Percentiles rank a stretch among this genome's conserved stretches.
Evolutionary conservation across 64 coral and sea anemone genomes (phyloP).

Genomic region (Montipora foliosa): DNA sequence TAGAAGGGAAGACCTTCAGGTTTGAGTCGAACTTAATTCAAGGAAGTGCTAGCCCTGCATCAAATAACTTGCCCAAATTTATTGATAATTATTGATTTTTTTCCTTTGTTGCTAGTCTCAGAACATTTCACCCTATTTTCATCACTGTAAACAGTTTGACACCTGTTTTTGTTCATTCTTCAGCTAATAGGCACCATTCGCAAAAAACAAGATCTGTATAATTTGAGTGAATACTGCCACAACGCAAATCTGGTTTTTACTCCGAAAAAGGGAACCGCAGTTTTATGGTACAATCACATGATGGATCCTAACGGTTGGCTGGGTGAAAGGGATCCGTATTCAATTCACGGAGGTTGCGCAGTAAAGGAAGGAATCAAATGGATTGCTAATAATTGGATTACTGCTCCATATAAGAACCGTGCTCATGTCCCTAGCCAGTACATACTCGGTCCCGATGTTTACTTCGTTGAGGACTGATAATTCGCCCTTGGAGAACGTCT

Average conservation of each 20-base stretch:
- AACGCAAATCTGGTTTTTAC: slow-evolving; percentile 83
- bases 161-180: background rate
- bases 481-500: background rate
- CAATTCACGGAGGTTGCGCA: slow-evolving; percentile 93
- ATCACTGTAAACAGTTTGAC: background rate
- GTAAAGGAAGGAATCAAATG: slow-evolving; percentile 90
- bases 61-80: too few relatives aligned
- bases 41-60: too few relatives aligned
- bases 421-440: slow-evolving; percentile 77
- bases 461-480: background rate
- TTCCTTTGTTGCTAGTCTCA: too few relatives aligned
- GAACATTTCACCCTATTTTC: background rate
- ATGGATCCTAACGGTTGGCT: slow-evolving; percentile 79
- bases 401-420: slow-evolving; percentile 71
- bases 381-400: slow-evolving; percentile 99
- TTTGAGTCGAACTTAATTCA: too few relatives aligned
- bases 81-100: too few relatives aligned
- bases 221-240: slow-evolving; percentile 89
- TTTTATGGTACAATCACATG: slow-evolving; percentile 95
- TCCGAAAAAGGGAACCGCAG: slow-evolving; percentile 88
- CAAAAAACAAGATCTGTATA: slow-evolving; percentile 45
- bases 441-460: slow-evolving; percentile 14
- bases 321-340: slow-evolving; percentile 83
- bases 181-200: slow-evolving; percentile 7
- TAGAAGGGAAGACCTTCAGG: too few relatives aligned